Evolutionary conservation across 2,113 vertebrate species (phyloP).

Genomic region (Pluvialis apricaria): DNA sequence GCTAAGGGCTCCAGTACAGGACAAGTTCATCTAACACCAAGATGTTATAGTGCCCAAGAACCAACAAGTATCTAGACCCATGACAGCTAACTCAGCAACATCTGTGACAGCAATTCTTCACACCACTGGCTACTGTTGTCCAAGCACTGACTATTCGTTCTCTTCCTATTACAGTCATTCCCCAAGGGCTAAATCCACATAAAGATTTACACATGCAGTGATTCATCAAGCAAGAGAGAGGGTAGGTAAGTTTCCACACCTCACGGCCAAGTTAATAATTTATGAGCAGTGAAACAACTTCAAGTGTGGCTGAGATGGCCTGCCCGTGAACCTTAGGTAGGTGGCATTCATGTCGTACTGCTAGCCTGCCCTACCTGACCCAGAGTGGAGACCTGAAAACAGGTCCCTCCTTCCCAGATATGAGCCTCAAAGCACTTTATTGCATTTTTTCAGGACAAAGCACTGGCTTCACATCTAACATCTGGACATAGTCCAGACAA

Average conservation of each 20-base stretch:
- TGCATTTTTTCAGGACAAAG: neutral
- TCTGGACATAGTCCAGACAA: neutral
- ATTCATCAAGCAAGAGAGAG: neutral
- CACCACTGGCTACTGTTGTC: neutral
- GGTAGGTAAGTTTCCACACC: neutral
- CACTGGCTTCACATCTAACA: neutral
- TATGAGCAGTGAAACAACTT: neutral
- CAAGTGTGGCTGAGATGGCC: neutral
- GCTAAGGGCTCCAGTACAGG: neutral
- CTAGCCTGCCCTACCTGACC: neutral
- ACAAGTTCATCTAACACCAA: neutral
- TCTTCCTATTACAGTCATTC: neutral
- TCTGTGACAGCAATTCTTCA: neutral
- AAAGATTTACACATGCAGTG: neutral
- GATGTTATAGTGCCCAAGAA: neutral
- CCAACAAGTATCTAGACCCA: neutral
- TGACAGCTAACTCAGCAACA: accelerated
- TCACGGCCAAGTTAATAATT: slow-evolving; percentile 3
- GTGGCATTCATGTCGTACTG: neutral
- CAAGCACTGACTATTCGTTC: neutral
- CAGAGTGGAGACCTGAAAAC: neutral
- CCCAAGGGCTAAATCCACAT: neutral
- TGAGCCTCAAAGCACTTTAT: neutral
- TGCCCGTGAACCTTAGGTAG: neutral
- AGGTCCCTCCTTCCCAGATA: neutral